Evolutionary conservation across 2,113 vertebrate species (phyloP).

Genomic region (Anser cygnoides): DNA sequence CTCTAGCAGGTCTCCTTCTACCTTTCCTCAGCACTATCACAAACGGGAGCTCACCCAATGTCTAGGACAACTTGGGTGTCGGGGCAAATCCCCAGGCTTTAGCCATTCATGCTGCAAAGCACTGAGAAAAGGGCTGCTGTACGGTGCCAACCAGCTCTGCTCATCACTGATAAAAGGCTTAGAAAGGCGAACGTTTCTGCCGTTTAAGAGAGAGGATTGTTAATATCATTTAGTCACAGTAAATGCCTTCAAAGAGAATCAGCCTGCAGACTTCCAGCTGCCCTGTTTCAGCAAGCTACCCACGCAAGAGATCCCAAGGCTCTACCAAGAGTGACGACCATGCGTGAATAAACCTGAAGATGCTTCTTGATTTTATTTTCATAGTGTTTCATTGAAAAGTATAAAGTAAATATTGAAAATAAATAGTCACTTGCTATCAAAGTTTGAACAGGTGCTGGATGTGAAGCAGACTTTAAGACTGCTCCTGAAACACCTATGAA

Average conservation of each 20-base stretch:
- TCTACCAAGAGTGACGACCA: background rate
- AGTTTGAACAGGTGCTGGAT: slow-evolving; percentile 79
- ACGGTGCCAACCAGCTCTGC: background rate
- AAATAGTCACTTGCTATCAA: slow-evolving; percentile 57
- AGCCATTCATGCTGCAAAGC: background rate
- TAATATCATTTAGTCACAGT: background rate
- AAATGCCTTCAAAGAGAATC: background rate
- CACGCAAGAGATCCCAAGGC: background rate
- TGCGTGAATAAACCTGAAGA: background rate
- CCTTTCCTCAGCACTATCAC: background rate
- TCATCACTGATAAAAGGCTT: background rate
- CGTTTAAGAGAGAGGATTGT: background rate
- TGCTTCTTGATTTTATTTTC: background rate
- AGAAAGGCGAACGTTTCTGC: background rate
- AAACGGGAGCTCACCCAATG: background rate
- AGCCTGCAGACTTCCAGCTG: background rate
- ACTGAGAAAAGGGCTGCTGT: background rate
- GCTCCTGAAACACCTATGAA: slow-evolving; percentile 17
- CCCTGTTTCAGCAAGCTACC: background rate
- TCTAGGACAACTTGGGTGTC: background rate
- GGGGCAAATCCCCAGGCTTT: background rate
- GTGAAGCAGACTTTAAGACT: slow-evolving; percentile 15
- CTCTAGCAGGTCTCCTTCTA: background rate
- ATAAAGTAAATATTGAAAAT: slow-evolving; percentile 66
- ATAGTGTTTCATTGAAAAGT: slow-evolving; percentile 47